Percentiles rank a stretch among this genome's conserved stretches.
These are phyloP conservation scores for Anthoscopus minutus DNA, from an alignment of 2,113 vertebrate species.

Conservation along the genomic window DNA sequence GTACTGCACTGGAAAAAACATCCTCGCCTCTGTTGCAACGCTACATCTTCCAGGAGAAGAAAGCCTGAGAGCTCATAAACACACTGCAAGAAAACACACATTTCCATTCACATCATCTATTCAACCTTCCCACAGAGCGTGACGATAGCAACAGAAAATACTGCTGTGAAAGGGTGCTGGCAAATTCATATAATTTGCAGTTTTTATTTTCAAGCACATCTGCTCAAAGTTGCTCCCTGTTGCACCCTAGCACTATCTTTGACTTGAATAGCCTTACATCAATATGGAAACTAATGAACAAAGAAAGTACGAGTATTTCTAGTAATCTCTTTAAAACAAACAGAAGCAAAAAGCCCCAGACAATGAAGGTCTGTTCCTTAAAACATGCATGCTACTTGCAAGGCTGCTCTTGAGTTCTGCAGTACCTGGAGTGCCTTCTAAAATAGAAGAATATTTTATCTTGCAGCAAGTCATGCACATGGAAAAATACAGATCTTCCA, in stretches of 20 bases:
- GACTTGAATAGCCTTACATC: neutral
- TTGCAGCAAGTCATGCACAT: neutral
- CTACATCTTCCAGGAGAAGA: neutral
- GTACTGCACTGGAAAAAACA: neutral
- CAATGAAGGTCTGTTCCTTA: neutral
- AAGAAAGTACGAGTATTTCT: neutral
- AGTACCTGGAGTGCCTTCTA: neutral
- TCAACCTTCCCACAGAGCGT: neutral
- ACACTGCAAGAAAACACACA: fast-evolving
- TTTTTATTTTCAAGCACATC: neutral
- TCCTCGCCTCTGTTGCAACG: neutral
- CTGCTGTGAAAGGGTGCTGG: neutral
- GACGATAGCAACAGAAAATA: neutral
- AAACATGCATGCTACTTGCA: neutral
- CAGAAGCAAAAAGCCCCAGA: neutral
- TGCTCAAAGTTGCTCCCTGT: neutral
- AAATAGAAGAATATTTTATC: neutral
- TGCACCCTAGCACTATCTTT: neutral
- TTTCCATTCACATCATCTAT: neutral
- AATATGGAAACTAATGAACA: neutral
- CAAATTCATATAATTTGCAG: neutral
- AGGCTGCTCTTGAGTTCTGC: neutral
- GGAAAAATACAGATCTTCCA: neutral
- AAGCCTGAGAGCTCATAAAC: neutral
- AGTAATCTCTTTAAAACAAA: neutral